These are phyloP conservation scores for Habroteleia sp. DNA, from an alignment of 2,888 invertebrate genomes.

Conservation along the genomic window DNA sequence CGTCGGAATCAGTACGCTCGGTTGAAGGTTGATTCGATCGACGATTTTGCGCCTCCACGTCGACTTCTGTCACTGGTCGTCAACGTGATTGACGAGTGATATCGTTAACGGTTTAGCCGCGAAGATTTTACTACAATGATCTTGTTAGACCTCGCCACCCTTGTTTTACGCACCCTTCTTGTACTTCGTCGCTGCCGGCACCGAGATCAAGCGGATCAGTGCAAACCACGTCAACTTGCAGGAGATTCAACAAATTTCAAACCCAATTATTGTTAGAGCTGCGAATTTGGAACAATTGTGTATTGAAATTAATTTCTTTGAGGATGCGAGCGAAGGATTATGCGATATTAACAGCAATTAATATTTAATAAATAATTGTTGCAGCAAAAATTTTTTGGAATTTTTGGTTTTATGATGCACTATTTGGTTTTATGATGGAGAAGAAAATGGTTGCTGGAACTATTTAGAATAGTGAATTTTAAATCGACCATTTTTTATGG, in stretches of 20 bases:
- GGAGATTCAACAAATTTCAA: conserved; percentile 37
- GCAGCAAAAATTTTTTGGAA: too few species aligned
- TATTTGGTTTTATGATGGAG: too few species aligned
- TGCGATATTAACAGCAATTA: too few species aligned
- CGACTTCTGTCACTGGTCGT: conserved; percentile 73
- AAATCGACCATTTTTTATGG: too few species aligned
- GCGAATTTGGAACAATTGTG: neutral
- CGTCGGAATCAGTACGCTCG: conserved; percentile 67
- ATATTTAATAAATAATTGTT: too few species aligned
- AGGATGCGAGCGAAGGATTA: too few species aligned
- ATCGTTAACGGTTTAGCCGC: conserved; percentile 77
- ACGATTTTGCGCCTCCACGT: conserved; percentile 65
- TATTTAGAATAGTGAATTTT: too few species aligned
- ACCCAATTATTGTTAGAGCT: conserved; percentile 19
- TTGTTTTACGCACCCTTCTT: conserved; percentile 59
- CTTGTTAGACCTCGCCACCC: conserved; percentile 71
- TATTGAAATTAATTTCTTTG: too few species aligned
- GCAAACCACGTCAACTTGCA: conserved; percentile 37
- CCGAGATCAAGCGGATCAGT: conserved; percentile 57
- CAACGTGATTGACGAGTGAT: conserved; percentile 79
- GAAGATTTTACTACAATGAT: conserved; percentile 73
- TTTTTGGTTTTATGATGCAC: too few species aligned
- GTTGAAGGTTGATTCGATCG: conserved; percentile 72
- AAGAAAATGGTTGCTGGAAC: too few species aligned
- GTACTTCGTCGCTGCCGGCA: conserved; percentile 51